phyloP scores from a whole-genome alignment of 1,140 invertebrate genomes.

The Acromyrmex heyeri region DNA sequence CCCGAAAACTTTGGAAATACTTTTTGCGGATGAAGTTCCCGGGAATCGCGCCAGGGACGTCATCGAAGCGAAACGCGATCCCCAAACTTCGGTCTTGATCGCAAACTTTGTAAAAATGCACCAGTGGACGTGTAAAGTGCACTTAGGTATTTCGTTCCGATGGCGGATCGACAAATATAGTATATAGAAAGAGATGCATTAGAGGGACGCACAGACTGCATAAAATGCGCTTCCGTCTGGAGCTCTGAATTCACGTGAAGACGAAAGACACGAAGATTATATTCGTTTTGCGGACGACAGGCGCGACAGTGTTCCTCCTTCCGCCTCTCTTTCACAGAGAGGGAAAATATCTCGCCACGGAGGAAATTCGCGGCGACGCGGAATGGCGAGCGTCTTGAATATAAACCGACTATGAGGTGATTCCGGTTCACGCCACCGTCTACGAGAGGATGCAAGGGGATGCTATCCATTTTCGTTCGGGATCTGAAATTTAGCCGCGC shows the following conservation, averaged over 20 bases:
- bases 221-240: neutral
- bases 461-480: constrained; percentile 43
- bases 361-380: constrained; percentile 32
- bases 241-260: neutral
- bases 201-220: neutral
- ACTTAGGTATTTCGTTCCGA: constrained; percentile 11
- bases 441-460: neutral
- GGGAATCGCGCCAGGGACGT: constrained; percentile 17
- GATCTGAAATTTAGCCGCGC: constrained; percentile 53
- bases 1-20: constrained; percentile 39
- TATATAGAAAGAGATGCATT: neutral
- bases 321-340: neutral
- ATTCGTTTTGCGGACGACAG: constrained; percentile 44
- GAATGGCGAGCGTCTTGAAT: constrained; percentile 50
- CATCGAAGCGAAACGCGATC: constrained; percentile 43
- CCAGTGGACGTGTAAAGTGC: neutral
- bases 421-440: neutral
- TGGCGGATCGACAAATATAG: constrained; percentile 19
- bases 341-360: constrained; percentile 37
- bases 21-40: constrained; percentile 26
- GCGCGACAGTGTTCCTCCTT: neutral
- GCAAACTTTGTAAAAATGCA: constrained; percentile 35
- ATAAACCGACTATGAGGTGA: constrained; percentile 35
- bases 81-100: constrained; percentile 32
- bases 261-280: constrained; percentile 32